Conservation (phyloP, 2,797 vertebrate species). For the Pseudochaenichthys georgianus region DNA sequence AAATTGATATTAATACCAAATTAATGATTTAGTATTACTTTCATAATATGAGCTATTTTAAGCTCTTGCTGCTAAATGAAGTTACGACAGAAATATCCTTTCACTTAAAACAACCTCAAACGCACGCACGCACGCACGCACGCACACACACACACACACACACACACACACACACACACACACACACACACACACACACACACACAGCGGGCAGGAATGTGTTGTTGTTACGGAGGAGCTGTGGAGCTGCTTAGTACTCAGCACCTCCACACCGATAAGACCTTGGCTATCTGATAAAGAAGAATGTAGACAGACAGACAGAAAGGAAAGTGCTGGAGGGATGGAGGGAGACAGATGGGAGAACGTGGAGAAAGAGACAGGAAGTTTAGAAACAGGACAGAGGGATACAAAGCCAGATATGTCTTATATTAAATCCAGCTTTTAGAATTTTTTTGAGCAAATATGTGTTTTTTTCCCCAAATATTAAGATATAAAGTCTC, state of each 20-base stretch:
- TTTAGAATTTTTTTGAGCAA: neutral
- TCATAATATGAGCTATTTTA: constrained; percentile 1
- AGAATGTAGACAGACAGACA: constrained; percentile 50
- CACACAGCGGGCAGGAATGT: constrained; percentile 61
- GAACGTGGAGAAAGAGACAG: constrained; percentile 23
- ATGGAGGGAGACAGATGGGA: constrained; percentile 24
- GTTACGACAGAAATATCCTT: constrained; percentile 25
- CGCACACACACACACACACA: neutral
- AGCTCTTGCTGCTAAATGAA: constrained; percentile 30
- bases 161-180: constrained; percentile 22
- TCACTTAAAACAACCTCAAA: constrained; percentile 2
- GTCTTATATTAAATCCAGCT: neutral
- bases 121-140: constrained; percentile 11
- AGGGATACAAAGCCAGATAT: neutral
- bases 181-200: constrained; percentile 14
- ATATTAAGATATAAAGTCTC: constrained; percentile 5
- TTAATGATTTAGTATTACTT: neutral
- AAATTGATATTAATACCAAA: constrained; percentile 14
- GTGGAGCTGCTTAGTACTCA: constrained; percentile 52
- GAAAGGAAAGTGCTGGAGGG: constrained; percentile 37
- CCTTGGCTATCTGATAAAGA: constrained; percentile 56
- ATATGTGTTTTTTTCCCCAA: neutral
- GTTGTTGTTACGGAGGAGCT: constrained; percentile 59
- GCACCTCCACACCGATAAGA: constrained; percentile 69
- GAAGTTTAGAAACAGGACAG: constrained; percentile 1